Evolutionary conservation across 2,113 vertebrate species (phyloP).

Genomic region (Rattus rattus): DNA sequence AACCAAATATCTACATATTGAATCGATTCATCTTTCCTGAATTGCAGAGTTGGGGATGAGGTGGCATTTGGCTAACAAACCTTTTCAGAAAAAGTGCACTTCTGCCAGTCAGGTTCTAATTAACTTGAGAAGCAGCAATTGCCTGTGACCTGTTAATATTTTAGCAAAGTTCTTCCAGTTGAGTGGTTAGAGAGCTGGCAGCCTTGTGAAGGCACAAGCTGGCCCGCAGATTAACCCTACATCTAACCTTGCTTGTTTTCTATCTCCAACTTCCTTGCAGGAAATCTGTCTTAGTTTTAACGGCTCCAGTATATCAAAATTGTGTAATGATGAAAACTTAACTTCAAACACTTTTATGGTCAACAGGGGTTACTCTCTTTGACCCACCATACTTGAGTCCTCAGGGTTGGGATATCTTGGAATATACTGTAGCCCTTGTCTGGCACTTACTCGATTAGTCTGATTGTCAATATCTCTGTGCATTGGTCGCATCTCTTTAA

Average conservation of each 20-base stretch:
- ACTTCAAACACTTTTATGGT: background rate
- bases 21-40: constrained; percentile 78
- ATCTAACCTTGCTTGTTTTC: background rate
- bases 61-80: constrained; percentile 73
- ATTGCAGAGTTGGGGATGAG: constrained; percentile 66
- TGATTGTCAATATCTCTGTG: background rate
- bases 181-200: constrained; percentile 42
- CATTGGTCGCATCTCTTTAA: background rate
- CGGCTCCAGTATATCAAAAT: background rate
- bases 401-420: background rate
- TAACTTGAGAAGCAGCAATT: constrained; percentile 65
- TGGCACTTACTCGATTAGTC: background rate
- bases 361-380: background rate
- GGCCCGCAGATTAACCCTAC: background rate
- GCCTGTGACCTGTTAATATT: constrained; percentile 68
- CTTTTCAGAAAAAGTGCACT: constrained; percentile 50
- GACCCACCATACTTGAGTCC: background rate
- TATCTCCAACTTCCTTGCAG: background rate
- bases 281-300: background rate
- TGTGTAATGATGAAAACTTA: background rate
- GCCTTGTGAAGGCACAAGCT: background rate
- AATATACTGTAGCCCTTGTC: background rate
- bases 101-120: constrained; percentile 62
- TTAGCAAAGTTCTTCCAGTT: constrained; percentile 60
- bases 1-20: constrained; percentile 57